Percentiles rank a stretch among this genome's conserved stretches.
phyloP scores from a whole-genome alignment of 2,888 invertebrate genomes.

The Drosophila mimetica region DNA sequence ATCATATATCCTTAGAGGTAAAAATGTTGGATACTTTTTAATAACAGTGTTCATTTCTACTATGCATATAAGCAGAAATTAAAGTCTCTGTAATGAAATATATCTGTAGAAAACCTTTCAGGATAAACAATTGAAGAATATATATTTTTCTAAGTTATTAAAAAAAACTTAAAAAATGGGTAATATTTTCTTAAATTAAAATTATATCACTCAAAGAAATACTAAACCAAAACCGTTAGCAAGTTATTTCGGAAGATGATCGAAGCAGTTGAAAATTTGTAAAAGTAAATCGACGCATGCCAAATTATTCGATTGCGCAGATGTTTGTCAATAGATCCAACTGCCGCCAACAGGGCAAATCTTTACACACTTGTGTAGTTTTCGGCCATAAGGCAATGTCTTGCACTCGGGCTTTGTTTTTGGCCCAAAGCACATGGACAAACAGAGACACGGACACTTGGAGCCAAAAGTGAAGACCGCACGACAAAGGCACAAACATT shows the following conservation, averaged over 20 bases:
- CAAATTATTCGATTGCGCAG: conserved; percentile 60
- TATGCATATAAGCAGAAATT: no score
- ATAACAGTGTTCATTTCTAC: no score
- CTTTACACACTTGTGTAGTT: conserved; percentile 45
- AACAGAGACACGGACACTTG: conserved; percentile 69
- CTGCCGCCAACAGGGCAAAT: conserved; percentile 51
- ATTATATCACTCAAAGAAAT: not conserved
- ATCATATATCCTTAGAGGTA: not conserved
- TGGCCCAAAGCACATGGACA: conserved; percentile 62
- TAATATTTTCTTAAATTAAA: no score
- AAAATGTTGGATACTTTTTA: not conserved
- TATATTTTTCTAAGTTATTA: no score
- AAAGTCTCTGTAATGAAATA: no score
- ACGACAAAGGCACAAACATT: conserved; percentile 78
- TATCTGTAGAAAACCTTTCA: no score
- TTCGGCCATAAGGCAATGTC: conserved; percentile 41
- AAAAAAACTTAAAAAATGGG: no score
- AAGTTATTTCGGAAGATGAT: conserved; percentile 26
- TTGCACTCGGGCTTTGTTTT: conserved; percentile 38
- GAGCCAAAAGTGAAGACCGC: conserved; percentile 68
- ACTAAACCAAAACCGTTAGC: not conserved
- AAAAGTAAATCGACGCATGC: conserved; percentile 54
- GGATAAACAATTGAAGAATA: no score
- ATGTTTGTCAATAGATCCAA: conserved; percentile 66
- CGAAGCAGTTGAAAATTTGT: conserved; percentile 14